Base-by-base conservation (phyloP, 2,113 vertebrate genomes). In the Ahaetulla prasina region DNA sequence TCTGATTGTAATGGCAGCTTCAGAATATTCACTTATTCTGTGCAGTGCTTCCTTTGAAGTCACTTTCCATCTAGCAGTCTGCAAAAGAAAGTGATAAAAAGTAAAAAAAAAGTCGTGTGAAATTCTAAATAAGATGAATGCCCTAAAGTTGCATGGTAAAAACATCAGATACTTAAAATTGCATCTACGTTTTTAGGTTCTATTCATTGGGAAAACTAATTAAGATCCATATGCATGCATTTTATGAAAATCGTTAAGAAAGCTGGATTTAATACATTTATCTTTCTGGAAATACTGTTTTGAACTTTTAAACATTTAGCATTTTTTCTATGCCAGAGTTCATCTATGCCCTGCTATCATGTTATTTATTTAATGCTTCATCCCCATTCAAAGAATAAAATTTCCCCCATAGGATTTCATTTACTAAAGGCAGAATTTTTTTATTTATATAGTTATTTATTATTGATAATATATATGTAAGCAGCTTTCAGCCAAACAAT, bases 1-100 rank as follows among this genome's bases (percentile, higher is more conserved):
- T 96, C 99, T 98, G 97, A 99, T 99, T 93, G 99, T 99, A 96
- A 99, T 99, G 94, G 99, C 99, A 4, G 99, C 99, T 96, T 99
- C 99, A 9, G 99, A 99, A 95, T 99, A 99, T 97, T 99, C 99
- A 85, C 99, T 99, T 91, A 99, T 99, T 95, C 99, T 98, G 97
- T 99, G 99, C 5, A 99, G 97, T 0, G 99, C 99, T 96, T 99
- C 99, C 95, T 99, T 99, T 90, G 99, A 99, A 0, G 99, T 99
- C 47, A 99, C 99, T 96, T 99, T 99, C 99, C 99, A 99, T 90
- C 99, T 98, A 85, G 99, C 99, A 88, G 99, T 99, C 99, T 99
- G 93, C n/a, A 94, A 93, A 93, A 95, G 2, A 90, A 93, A 11
- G 85, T 91, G 0, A 18, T 0, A 0, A 43, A 22, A 47, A 47